Evolutionary conservation across 1,140 invertebrate genomes (phyloP), one percentile per base, ranked within the genome.

Genomic region (Leptinotarsa defecta): DNA sequence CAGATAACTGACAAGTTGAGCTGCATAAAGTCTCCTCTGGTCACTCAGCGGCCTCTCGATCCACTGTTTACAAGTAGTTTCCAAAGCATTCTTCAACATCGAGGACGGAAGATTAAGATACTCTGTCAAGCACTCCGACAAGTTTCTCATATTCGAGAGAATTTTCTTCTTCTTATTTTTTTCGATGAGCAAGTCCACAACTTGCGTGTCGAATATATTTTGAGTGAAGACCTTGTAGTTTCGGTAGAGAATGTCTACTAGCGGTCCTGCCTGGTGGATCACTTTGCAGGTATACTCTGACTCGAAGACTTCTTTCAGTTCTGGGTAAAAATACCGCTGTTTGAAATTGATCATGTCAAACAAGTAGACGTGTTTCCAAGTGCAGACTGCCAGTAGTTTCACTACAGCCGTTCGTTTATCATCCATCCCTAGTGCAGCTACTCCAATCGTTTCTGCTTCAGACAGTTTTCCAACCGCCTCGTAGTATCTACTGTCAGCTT

Each of bases 201-300:
- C 68, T 71, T 79, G 78, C n/a, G 76, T 77, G 43, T 79, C 78
- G 49, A 79, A 79, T 43, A 71, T 74, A 57, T 79, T 77, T 67
- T 77, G 69, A n/a, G 76, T 48, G 48, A 70, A 77, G 20, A 79
- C 69, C 8, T 76, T 74, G 27, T 79, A 77, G 3, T 75, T 62
- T 20, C 74, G 68, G 74, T 77, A 77, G 3, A 79, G 68, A 63
- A 76, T 57, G 69, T 79, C 76, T 61, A 77, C 48, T 22, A 79
- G 49, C 43, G 68, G 65, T 13, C 76, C 71, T 62, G 74, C 72
- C 62, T 71, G 72, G 67, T 79, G 76, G 8, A 79, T 79, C 3
- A 79, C 78, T 76, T 79, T 79, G 24, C 74, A 74, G 19, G 74
- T 70, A 68, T 65, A 76, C 65, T 79, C 78, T 4, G 78, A 75